Evolutionary conservation across 1,140 invertebrate genomes (phyloP).

Genomic region (Mizuhopecten yessoensis): DNA sequence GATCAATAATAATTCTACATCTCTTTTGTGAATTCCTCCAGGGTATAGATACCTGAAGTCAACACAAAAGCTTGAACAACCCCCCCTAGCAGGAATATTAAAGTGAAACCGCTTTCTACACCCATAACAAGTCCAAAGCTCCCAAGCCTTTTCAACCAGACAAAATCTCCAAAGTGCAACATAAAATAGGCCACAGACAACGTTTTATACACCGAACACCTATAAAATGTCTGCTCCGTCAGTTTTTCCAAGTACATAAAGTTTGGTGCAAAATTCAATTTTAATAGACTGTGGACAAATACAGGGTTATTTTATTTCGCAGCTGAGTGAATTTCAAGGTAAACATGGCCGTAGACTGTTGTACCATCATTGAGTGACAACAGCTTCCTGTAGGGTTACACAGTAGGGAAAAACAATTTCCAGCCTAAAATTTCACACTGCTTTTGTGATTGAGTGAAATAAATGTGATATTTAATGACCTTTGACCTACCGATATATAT

Average conservation of each 20-base stretch:
- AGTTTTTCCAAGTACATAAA: conserved; percentile 1
- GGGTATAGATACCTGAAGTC: too few species aligned
- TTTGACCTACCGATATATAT: background rate
- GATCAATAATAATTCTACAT: too few species aligned
- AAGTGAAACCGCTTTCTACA: background rate
- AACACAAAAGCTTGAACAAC: too few species aligned
- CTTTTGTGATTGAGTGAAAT: background rate
- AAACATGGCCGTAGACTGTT: background rate
- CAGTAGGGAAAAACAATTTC: background rate
- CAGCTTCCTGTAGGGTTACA: background rate
- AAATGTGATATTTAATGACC: background rate
- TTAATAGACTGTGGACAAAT: conserved; percentile 26
- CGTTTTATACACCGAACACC: background rate
- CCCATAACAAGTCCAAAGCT: background rate
- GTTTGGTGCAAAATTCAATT: background rate
- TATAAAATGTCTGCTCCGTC: background rate
- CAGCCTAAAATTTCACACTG: background rate
- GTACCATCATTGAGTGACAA: background rate
- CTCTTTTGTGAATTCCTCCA: background rate
- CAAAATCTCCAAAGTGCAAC: background rate
- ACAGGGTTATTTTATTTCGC: background rate
- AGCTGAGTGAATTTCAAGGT: conserved; percentile 15
- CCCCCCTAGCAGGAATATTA: background rate
- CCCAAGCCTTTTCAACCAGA: background rate
- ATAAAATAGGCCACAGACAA: background rate